Evolutionary conservation across 2,113 vertebrate species (phyloP).

Genomic region (Bubo scandiacus): DNA sequence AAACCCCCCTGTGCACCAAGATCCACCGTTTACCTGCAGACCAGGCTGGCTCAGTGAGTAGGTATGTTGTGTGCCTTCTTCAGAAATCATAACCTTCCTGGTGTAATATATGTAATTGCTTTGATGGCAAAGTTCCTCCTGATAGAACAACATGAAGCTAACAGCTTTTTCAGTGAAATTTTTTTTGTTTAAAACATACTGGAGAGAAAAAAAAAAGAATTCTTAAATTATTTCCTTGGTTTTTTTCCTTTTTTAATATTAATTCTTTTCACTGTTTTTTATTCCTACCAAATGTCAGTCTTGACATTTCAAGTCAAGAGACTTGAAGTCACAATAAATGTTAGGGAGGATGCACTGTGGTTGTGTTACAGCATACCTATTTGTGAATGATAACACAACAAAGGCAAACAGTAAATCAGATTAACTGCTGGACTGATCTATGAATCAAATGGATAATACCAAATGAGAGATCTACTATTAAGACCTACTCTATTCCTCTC

Average conservation of each 20-base stretch:
- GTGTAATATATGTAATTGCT: neutral
- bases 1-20: no score
- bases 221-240: neutral
- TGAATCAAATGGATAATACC: neutral
- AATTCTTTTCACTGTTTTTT: neutral
- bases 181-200: neutral
- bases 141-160: neutral
- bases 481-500: neutral
- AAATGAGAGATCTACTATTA: neutral
- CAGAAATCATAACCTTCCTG: neutral
- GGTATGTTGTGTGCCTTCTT: neutral
- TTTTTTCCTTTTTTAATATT: neutral
- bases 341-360: neutral
- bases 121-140: neutral
- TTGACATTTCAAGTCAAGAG: neutral
- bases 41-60: neutral
- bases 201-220: neutral
- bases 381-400: no score
- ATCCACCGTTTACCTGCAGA: no score
- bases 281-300: neutral
- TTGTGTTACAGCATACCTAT: neutral
- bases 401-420: neutral
- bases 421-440: neutral
- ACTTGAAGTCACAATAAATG: neutral
- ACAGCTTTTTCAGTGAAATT: neutral